Conservation (phyloP, 1,140 invertebrate species). For the Asobara japonica region DNA sequence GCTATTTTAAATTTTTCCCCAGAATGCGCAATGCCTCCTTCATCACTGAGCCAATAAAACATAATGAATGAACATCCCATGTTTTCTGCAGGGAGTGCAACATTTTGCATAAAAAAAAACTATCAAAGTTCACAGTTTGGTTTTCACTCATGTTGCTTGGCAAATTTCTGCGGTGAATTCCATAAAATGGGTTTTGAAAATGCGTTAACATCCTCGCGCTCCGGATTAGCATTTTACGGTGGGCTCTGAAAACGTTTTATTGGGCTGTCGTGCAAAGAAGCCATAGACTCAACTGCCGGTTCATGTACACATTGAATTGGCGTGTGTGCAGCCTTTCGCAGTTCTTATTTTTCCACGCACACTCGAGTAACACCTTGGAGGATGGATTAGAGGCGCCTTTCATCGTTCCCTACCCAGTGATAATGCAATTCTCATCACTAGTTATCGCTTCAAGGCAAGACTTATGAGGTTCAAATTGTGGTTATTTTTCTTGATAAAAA, state of each 20-base stretch:
- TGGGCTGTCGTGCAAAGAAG: constrained; percentile 63
- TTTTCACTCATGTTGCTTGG: no score
- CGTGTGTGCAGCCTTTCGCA: not conserved
- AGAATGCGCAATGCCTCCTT: no score
- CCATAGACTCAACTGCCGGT: constrained; percentile 50
- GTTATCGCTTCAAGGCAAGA: constrained; percentile 43
- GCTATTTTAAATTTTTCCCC: no score
- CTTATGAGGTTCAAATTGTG: no score
- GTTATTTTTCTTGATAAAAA: no score
- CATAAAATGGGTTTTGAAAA: constrained; percentile 56
- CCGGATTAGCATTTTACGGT: constrained; percentile 62
- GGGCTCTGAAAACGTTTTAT: constrained; percentile 60
- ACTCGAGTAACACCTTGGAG: not conserved
- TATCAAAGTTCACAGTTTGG: no score
- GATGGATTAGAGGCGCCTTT: not conserved
- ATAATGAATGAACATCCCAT: no score
- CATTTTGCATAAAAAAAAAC: no score
- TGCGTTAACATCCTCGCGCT: constrained; percentile 46
- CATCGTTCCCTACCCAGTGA: constrained; percentile 14
- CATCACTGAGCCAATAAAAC: no score
- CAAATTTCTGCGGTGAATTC: not conserved
- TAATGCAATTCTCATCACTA: constrained; percentile 33
- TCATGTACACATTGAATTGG: constrained; percentile 42
- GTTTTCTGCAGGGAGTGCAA: no score
- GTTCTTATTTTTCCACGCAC: constrained; percentile 20